Evolutionary conservation across 2,888 invertebrate genomes (phyloP).

Genomic region (Neoitamus cyanurus): DNA sequence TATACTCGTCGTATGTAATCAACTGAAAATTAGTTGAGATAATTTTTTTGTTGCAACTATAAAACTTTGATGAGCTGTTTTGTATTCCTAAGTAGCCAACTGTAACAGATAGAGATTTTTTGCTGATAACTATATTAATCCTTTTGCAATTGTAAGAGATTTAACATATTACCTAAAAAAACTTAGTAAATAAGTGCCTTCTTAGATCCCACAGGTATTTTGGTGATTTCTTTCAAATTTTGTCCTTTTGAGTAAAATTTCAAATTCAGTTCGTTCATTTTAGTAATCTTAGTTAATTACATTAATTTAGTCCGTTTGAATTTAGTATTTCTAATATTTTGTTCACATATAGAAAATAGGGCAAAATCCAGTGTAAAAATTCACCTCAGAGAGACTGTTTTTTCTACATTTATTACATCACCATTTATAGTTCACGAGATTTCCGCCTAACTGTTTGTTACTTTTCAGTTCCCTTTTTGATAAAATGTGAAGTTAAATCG

Average conservation of each 20-base stretch:
- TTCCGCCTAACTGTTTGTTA: neutral
- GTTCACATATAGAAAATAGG: neutral
- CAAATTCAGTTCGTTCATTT: neutral
- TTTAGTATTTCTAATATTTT: neutral
- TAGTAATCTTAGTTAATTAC: neutral
- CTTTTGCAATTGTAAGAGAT: neutral
- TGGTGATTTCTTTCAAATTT: neutral
- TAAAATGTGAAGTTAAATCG: conserved; percentile 3
- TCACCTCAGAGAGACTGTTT: neutral
- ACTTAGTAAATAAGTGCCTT: neutral
- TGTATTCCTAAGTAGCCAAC: neutral
- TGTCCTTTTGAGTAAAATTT: neutral
- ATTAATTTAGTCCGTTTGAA: neutral
- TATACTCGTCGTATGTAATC: too few relatives aligned
- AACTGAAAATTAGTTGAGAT: too few relatives aligned
- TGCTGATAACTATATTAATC: neutral
- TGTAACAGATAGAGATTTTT: neutral
- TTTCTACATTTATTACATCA: neutral
- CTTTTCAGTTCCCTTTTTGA: neutral
- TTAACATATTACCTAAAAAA: neutral
- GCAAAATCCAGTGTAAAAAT: neutral
- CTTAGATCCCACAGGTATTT: neutral
- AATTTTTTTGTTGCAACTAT: neutral
- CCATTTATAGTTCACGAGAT: neutral
- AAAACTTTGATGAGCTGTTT: neutral